These are phyloP conservation scores for Xenopus tropicalis DNA, from an alignment of 2,113 vertebrate genomes.

Conservation along the genomic window UCB_Xtro_10.0 CM004444.2:48419501-48420000, in stretches of 20 bases:
- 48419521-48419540: slow-evolving; percentile 38
- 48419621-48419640: slow-evolving; percentile 17
- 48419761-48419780: too few relatives aligned
- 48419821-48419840: too few relatives aligned
- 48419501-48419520: slow-evolving; percentile 45
- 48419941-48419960: too few relatives aligned
- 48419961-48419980: too few relatives aligned
- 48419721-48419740: not conserved
- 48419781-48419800: too few relatives aligned
- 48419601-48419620: slow-evolving; percentile 12
- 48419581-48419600: slow-evolving; percentile 33
- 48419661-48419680: not conserved
- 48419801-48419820: too few relatives aligned
- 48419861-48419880: too few relatives aligned
- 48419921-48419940: too few relatives aligned
- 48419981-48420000: too few relatives aligned
- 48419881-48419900: too few relatives aligned
- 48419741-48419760: not conserved
- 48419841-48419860: too few relatives aligned
- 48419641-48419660: slow-evolving; percentile 17
- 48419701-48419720: slow-evolving; percentile 1
- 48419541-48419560: slow-evolving; percentile 46
- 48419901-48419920: too few relatives aligned
- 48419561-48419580: slow-evolving; percentile 51
- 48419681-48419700: slow-evolving; percentile 18